Base-by-base conservation (phyloP, 2,113 vertebrate genomes). In the Ptyas mucosa region DNA sequence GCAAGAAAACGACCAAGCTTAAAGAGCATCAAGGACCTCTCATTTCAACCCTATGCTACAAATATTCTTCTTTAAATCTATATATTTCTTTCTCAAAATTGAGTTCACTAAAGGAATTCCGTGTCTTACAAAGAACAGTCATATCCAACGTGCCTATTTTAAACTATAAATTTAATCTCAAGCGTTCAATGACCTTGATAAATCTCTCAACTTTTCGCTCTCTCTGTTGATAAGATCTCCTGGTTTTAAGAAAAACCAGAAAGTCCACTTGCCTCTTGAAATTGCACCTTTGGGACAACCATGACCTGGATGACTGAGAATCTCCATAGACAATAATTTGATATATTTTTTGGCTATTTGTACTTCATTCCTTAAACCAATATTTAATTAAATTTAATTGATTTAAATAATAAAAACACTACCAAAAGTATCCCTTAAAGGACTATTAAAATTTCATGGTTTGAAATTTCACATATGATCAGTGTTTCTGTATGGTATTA, bases 331-430 rank as follows among this genome's bases (percentile, higher is more conserved):
- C 2, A 89, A 75, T 85, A 94, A 93, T 57, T 93, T 94, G 91
- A 93, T 94, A 91, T 92, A n/a, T 87, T 53, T 43, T 91, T 9
- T 18, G 89, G 21, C 93, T 81, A 61, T 90, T 43, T 55, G 75
- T 0, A 7, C 93, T 95, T 96, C 89, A 93, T 89, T 93, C 69
- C 1, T 92, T 94, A 53, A 89, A 87, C 92, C 95, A 91, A 92
- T 93, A 85, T 94, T 10, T 92, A 58, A 14, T 94, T 8, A 92
- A 64, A 14, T 94, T 86, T 1, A 95, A 92, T 96, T 97, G 90
- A 97, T 96, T 97, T 96, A 95, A 95, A 81, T 9, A 81, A 93
- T 64, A 93, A 94, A 91, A 93, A 96, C 96, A 95, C 95, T 93
- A 96, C 90, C 34, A 81, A 81, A 39, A 81, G 6, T 81, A 39